phyloP scores from a whole-genome alignment of 2,888 invertebrate genomes.

The Lithophane leautieri region DNA sequence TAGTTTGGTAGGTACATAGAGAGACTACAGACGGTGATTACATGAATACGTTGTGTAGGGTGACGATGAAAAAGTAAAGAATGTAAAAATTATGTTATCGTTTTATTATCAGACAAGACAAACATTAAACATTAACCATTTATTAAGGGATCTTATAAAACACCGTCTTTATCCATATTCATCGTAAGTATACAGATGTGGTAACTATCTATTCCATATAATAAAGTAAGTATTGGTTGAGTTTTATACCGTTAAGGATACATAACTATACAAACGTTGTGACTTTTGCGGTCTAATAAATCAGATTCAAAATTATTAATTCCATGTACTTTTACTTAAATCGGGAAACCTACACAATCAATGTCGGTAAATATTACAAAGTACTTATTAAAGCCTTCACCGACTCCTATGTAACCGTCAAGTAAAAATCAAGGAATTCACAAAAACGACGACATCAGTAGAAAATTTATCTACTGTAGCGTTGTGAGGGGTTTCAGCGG shows the following conservation, averaged over 20 bases:
- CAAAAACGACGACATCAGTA: constrained; percentile 26
- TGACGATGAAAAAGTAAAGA: constrained; percentile 25
- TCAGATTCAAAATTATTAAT: constrained; percentile 25
- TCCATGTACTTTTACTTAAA: constrained; percentile 76
- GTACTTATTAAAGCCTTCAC: constrained; percentile 4
- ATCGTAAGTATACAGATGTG: constrained; percentile 31
- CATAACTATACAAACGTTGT: neutral
- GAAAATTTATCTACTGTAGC: constrained; percentile 25
- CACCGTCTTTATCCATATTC: neutral
- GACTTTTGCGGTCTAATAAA: constrained; percentile 31
- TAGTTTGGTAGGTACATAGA: neutral
- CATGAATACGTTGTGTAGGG: neutral
- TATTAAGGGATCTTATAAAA: constrained; percentile 4
- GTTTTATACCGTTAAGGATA: neutral
- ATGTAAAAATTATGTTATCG: constrained; percentile 9
- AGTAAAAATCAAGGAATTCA: constrained; percentile 77
- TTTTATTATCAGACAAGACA: constrained; percentile 46
- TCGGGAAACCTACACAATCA: constrained; percentile 20
- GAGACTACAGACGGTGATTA: neutral
- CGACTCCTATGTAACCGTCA: constrained; percentile 55
- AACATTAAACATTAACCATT: constrained; percentile 6
- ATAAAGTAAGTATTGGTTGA: constrained; percentile 13
- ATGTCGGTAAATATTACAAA: constrained; percentile 16
- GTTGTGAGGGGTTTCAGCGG: too few relatives aligned
- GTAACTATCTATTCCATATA: constrained; percentile 44